These are phyloP conservation scores for Halichoeres trimaculatus DNA, from an alignment of 2,113 vertebrate genomes.

Conservation along the genomic window DNA sequence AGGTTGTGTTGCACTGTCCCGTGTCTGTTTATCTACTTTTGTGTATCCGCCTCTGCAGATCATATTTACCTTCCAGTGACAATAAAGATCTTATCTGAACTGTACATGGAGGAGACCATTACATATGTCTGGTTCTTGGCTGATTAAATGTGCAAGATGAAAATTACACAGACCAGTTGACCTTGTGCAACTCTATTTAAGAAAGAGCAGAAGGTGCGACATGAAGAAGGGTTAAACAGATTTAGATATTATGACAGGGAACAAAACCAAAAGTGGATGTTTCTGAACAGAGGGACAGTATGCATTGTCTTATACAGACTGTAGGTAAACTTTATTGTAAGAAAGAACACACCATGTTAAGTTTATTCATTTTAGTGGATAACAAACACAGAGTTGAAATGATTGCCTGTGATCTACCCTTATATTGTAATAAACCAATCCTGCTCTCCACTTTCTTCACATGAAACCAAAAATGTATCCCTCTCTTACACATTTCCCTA, in stretches of 20 bases:
- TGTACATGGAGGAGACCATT: too few relatives aligned
- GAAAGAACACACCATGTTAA: neutral
- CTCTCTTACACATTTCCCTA: constrained; percentile 48
- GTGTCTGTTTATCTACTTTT: neutral
- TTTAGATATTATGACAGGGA: constrained; percentile 14
- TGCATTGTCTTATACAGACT: neutral
- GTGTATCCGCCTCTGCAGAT: too few relatives aligned
- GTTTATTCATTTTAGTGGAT: constrained; percentile 4
- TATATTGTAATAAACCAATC: constrained; percentile 31
- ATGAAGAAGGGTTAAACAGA: neutral
- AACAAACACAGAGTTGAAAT: constrained; percentile 1
- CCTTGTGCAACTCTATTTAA: neutral
- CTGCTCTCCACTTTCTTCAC: constrained; percentile 32
- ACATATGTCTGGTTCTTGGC: too few relatives aligned
- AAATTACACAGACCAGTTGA: neutral
- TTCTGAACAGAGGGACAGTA: neutral
- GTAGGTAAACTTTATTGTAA: neutral
- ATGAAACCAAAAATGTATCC: constrained; percentile 49
- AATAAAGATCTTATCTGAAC: too few relatives aligned
- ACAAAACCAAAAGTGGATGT: neutral
- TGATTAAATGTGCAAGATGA: neutral
- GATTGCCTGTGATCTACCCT: constrained; percentile 27
- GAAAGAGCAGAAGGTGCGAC: neutral
- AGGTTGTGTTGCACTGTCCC: too few relatives aligned
- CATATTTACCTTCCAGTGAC: too few relatives aligned